Evolutionary conservation across 2,113 vertebrate species (phyloP).

Genomic region (Perca fluviatilis): DNA sequence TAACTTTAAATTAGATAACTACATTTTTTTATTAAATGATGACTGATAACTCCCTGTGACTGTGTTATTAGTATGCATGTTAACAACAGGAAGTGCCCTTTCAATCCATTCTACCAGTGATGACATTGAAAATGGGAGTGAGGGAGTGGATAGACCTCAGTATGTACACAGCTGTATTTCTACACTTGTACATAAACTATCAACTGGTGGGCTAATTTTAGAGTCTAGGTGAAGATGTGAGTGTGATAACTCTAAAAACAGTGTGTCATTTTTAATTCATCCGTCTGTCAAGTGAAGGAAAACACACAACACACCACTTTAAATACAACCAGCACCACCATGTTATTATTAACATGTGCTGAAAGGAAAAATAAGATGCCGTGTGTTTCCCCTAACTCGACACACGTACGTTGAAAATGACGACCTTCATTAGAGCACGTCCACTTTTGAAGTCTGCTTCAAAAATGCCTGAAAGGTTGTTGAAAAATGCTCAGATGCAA

Average conservation of each 20-base stretch:
- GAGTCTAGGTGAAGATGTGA: conserved; percentile 21
- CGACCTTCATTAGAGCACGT: conserved; percentile 8
- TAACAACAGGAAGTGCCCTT: conserved; percentile 37
- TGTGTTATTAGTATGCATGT: conserved; percentile 5
- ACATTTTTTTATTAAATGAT: neutral
- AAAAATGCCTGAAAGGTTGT: conserved; percentile 64
- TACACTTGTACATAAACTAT: conserved; percentile 39
- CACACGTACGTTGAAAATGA: conserved; percentile 41
- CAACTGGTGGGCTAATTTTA: conserved; percentile 30
- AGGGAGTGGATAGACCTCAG: neutral
- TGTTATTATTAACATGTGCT: neutral
- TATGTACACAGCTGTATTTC: conserved; percentile 38
- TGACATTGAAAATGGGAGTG: conserved; percentile 36
- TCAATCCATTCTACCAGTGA: conserved; percentile 38
- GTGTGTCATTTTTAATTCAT: conserved; percentile 34
- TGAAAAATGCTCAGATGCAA: conserved; percentile 47
- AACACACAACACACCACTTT: conserved; percentile 22
- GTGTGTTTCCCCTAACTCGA: conserved; percentile 13
- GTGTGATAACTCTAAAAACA: conserved; percentile 1
- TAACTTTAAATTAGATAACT: conserved; percentile 6
- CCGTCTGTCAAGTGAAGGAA: conserved; percentile 19
- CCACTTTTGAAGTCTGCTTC: conserved; percentile 76
- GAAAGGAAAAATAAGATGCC: neutral
- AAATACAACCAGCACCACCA: neutral
- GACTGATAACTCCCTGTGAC: neutral